Conservation (phyloP, 92 coral and sea anemone species). For the Siderastrea siderea region DNA sequence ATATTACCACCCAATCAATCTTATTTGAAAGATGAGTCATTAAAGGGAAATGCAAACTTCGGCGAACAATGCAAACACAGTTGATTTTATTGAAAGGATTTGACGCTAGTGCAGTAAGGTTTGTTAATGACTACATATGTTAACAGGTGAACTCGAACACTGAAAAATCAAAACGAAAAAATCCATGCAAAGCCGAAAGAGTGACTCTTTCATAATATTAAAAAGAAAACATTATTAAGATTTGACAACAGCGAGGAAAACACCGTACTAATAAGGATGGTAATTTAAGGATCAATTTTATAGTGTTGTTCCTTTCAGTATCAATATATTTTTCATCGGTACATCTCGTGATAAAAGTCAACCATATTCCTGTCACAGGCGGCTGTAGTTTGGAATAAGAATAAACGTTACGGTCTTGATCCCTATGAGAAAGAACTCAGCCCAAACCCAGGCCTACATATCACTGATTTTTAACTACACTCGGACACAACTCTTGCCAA, state of each 20-base stretch:
- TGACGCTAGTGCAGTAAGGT: constrained; percentile 2
- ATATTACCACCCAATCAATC: background rate
- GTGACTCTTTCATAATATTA: no score
- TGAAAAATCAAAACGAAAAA: background rate
- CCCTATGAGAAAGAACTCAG: background rate
- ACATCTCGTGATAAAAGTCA: background rate
- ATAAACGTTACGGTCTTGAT: background rate
- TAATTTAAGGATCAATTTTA: no score
- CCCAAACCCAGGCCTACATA: no score
- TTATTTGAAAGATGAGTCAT: background rate
- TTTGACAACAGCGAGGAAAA: no score
- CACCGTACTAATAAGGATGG: no score
- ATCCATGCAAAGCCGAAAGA: no score
- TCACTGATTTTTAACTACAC: no score
- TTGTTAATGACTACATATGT: constrained; percentile 1
- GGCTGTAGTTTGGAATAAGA: background rate
- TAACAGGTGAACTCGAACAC: background rate
- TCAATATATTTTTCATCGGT: no score
- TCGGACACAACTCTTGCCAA: background rate
- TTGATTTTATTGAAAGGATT: background rate
- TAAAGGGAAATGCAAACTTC: background rate
- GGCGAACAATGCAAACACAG: background rate
- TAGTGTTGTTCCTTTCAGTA: no score
- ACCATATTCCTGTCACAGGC: background rate
- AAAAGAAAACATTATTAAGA: no score